Evolutionary conservation across 2,797 vertebrate genomes (phyloP).

Genomic region (Ambastaia sidthimunki): DNA sequence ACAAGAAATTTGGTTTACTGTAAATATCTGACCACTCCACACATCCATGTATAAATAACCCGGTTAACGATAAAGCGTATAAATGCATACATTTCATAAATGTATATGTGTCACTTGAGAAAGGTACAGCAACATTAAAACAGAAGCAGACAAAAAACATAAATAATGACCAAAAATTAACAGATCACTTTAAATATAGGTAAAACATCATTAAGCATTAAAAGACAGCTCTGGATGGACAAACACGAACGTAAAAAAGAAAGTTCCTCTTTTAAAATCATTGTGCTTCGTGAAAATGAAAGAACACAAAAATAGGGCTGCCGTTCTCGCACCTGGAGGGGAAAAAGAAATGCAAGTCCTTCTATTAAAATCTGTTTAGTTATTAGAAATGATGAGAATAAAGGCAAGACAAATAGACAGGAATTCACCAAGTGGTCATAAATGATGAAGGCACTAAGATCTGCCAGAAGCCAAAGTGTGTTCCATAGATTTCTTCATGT

Average conservation of each 20-base stretch:
- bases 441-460: constrained; percentile 95
- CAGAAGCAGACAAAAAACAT: constrained; percentile 68
- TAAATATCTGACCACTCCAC: constrained; percentile 43
- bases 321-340: constrained; percentile 62
- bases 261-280: constrained; percentile 80
- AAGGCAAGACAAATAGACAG: constrained; percentile 71
- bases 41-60: constrained; percentile 45
- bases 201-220: constrained; percentile 62
- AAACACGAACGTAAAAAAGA: constrained; percentile 76
- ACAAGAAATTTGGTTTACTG: constrained; percentile 47
- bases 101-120: neutral
- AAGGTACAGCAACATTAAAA: constrained; percentile 20
- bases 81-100: constrained; percentile 44
- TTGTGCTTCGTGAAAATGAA: constrained; percentile 80
- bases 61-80: constrained; percentile 36
- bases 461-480: constrained; percentile 90
- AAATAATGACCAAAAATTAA: constrained; percentile 36
- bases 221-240: constrained; percentile 64
- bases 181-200: constrained; percentile 83
- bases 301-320: constrained; percentile 30
- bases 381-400: constrained; percentile 66
- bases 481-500: constrained; percentile 79
- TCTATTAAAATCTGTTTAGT: constrained; percentile 71
- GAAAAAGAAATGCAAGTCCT: constrained; percentile 63
- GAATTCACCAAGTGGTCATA: constrained; percentile 88